Evolutionary conservation across 2,888 invertebrate species (phyloP), one percentile per base, ranked within the genome.

Genomic region (Lithophane semibrunnea): DNA sequence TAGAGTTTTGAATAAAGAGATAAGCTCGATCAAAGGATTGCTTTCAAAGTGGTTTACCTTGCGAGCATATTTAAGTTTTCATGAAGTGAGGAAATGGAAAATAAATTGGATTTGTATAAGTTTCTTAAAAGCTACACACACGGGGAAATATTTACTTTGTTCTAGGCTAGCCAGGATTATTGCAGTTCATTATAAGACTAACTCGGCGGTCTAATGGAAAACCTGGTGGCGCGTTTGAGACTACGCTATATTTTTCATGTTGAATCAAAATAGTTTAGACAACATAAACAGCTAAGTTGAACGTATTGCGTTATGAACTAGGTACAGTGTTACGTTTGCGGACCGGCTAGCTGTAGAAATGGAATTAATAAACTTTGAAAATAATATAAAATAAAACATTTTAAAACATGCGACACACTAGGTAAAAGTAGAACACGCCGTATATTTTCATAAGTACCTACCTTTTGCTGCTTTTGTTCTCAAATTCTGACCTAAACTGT

Each of bases 31-130:
- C 96, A 96, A 96, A 96, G 96, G 94, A 96, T 96, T 94, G 94
- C 95, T 95, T 92, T 94, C 93, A 95, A 94, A 95, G 95, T 96
- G 96, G 95, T 95, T 95, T 95, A 96, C 95, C 96, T 95, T 92
- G 94, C 92, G 92, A 96, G 92, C 95, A 95, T 95, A 95, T 96
- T 96, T 96, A 96, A 96, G 95, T 96, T 96, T 96, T 95, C 96
- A 96, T 95, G 95, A 95, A 95, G 95, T 96, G 95, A 92, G 96
- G 94, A 95, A 96, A 96, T 96, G 96, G 96, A 94, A 96, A 95
- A 96, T 96, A 96, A 96, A 96, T 96, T 96, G 94, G 93, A 95
- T 96, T 95, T 95, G 94, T 94, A 94, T 94, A 94, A 95, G 92
- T 96, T 95, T 96, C 96, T 95, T 95, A 95, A 93, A 90, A 94